Evolutionary conservation across 2,888 invertebrate genomes (phyloP), one percentile per base, ranked within the genome.

Genomic region (Cryptophagus acutangulus): DNA sequence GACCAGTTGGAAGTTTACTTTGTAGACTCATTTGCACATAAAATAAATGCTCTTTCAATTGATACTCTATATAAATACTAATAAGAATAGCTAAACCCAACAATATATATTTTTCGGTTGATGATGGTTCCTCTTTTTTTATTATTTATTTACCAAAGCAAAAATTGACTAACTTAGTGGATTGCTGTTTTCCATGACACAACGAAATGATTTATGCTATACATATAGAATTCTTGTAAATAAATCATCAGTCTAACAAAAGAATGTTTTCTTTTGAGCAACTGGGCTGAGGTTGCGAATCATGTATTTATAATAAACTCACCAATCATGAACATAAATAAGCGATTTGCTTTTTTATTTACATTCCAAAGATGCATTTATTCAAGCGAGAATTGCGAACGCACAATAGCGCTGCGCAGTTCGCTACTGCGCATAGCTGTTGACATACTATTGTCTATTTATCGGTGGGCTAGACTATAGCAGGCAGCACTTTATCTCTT

Each of bases 221-320:
- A 39, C 46, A 41, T 26, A 48, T 39, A 44, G 41, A 43, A 40
- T 40, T 45, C 47, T 41, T 49, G 40, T 49, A 43, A 45, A 50
- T 54, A 52, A 52, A 54, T 49, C 52, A 49, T 46, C 43, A 42
- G 42, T 43, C 46, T 43, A 44, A 50, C 46, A 50, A 54, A 51
- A 50, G 54, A 45, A 43, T 46, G 44, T 44, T 49, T 46, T 41
- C 45, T 46, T 51, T 51, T 46, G 46, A 43, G 45, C 42, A 16
- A 6, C 4, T 31, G 14, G 31, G 8, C 16, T 8, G 31, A 31
- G 31, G 31, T 31, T 31, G 16, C 31, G 31, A 31, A 31, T 31
- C 31, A 31, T 31, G 13, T 31, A n/a, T n/a, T n/a, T n/a, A n/a
- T n/a, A n/a, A n/a, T n/a, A n/a, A n/a, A n/a, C n/a, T n/a, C n/a